phyloP scores from a whole-genome alignment of 2,113 vertebrate genomes.

The Aegotheles bennettii region DNA sequence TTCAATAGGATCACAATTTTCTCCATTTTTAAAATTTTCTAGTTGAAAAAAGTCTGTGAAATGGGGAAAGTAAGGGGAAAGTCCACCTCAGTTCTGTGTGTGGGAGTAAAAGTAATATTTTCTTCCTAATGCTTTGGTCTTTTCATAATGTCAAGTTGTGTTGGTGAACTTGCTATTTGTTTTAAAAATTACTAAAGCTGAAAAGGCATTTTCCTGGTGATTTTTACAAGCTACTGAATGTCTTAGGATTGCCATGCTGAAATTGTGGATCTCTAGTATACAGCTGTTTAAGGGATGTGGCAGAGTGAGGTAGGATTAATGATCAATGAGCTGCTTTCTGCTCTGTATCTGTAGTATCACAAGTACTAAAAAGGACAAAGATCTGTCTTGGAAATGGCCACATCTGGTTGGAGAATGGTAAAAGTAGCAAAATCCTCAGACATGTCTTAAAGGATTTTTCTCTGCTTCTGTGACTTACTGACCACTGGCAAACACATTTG shows the following conservation, averaged over 20 bases:
- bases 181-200: background rate
- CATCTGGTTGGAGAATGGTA: background rate
- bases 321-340: background rate
- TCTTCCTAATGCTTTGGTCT: background rate
- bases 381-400: background rate
- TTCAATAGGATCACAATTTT: background rate
- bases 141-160: background rate
- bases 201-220: background rate
- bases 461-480: background rate
- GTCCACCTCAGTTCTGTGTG: rapidly evolving
- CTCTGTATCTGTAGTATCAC: background rate
- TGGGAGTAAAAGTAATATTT: background rate
- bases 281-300: background rate
- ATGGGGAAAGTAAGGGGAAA: background rate
- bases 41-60: background rate
- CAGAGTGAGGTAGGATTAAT: background rate
- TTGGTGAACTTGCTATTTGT: background rate
- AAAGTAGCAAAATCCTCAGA: background rate
- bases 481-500: background rate
- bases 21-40: background rate
- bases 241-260: background rate
- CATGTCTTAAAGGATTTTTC: background rate
- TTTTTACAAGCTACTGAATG: background rate
- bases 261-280: background rate
- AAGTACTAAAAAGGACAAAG: background rate